Conservation (phyloP, 30 jellyfish, hydroid and myxozoan genomes). For the Cassiopea andromeda region DNA sequence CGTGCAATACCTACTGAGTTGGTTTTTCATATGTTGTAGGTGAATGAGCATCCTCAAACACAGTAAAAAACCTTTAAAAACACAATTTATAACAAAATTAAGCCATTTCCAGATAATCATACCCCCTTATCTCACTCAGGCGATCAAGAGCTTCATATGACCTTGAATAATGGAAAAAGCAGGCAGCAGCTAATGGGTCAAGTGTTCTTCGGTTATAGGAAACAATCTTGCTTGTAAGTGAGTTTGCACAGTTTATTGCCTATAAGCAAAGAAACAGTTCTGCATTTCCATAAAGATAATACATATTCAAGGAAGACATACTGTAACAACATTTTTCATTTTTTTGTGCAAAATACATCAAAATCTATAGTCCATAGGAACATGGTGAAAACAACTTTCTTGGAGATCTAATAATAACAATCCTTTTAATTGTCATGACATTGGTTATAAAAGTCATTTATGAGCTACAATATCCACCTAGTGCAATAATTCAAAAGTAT, state of each 20-base stretch:
- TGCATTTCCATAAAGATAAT: not conserved
- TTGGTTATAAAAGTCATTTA: too few relatives aligned
- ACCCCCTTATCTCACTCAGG: constrained; percentile 88
- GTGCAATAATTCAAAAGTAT: too few relatives aligned
- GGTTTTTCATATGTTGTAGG: too few relatives aligned
- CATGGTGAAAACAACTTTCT: too few relatives aligned
- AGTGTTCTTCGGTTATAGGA: constrained; percentile 89
- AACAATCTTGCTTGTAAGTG: constrained; percentile 71
- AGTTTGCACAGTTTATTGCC: constrained; percentile 84
- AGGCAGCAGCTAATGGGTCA: constrained; percentile 92
- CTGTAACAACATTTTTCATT: not conserved
- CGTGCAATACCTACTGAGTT: too few relatives aligned
- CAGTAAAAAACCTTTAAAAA: too few relatives aligned
- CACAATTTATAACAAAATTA: too few relatives aligned
- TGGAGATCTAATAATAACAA: too few relatives aligned
- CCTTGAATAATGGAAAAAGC: constrained; percentile 88
- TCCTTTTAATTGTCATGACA: too few relatives aligned
- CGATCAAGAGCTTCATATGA: constrained; percentile 79
- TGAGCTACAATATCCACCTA: too few relatives aligned
- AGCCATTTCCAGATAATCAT: constrained; percentile 3
- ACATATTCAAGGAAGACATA: not conserved
- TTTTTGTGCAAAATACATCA: too few relatives aligned
- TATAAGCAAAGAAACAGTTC: not conserved
- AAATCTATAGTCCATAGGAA: too few relatives aligned
- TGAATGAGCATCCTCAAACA: not conserved